Evolutionary conservation across 2,113 vertebrate genomes (phyloP).

Genomic region (Diadophis punctatus): DNA sequence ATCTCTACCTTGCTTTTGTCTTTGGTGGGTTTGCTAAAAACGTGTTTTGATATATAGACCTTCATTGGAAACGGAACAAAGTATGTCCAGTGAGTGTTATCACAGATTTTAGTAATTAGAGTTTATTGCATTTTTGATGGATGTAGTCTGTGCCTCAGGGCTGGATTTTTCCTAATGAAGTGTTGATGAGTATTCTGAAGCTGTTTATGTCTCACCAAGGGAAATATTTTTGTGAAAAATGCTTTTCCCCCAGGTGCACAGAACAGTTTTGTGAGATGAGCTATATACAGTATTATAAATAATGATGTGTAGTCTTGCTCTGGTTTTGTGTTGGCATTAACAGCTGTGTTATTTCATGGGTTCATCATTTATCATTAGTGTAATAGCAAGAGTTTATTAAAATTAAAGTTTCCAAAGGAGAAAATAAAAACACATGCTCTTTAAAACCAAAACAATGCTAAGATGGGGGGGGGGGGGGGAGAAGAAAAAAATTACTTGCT

Average conservation of each 20-base stretch:
- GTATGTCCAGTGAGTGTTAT: not conserved
- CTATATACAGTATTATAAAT: not conserved
- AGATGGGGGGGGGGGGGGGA: not conserved
- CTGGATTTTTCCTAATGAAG: not conserved
- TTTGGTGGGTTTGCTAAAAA: not conserved
- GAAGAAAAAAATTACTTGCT: not conserved
- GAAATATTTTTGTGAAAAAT: not conserved
- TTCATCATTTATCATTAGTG: not conserved
- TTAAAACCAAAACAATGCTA: not conserved
- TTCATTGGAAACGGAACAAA: not conserved
- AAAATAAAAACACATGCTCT: not conserved
- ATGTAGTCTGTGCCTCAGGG: conserved; percentile 14
- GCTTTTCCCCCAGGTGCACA: conserved; percentile 2
- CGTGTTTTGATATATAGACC: not conserved
- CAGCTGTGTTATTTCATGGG: conserved; percentile 5
- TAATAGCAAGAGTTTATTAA: not conserved
- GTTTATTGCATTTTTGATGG: not conserved
- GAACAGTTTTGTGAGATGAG: conserved; percentile 15
- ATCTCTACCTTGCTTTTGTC: not conserved
- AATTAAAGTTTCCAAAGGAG: not conserved
- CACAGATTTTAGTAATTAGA: conserved; percentile 31
- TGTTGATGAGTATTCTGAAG: not conserved
- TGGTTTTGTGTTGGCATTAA: not conserved
- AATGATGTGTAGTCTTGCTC: not conserved
- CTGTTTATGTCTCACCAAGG: conserved; percentile 11